phyloP scores from a whole-genome alignment of 2,888 invertebrate species.

The Diploptera punctata region DNA sequence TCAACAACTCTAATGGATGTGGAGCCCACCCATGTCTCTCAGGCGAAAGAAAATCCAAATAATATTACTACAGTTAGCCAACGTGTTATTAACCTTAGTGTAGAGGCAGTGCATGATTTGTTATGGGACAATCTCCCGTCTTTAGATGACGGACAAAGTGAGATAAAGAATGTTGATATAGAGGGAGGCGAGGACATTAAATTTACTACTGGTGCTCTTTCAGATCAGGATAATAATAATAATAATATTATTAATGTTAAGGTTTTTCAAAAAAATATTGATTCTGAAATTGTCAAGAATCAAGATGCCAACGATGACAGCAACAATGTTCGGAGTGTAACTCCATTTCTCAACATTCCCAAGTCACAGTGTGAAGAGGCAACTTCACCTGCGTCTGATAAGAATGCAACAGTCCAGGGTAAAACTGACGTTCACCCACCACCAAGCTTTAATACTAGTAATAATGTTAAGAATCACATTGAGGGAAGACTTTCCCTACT shows the following conservation, averaged over 20 bases:
- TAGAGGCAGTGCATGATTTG: slow-evolving; percentile 13
- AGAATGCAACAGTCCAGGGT: slow-evolving; percentile 43
- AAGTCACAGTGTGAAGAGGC: slow-evolving; percentile 30
- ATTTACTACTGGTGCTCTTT: slow-evolving; percentile 60
- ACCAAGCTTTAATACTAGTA: slow-evolving; percentile 43
- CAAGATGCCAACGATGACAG: slow-evolving; percentile 25
- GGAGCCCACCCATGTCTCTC: slow-evolving; percentile 42
- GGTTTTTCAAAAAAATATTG: slow-evolving; percentile 26
- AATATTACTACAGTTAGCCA: slow-evolving; percentile 35
- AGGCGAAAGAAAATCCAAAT: slow-evolving; percentile 43
- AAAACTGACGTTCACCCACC: slow-evolving; percentile 41
- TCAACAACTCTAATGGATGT: slow-evolving; percentile 27
- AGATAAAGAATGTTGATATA: background rate
- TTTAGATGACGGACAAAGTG: slow-evolving; percentile 10
- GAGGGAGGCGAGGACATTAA: slow-evolving; percentile 4
- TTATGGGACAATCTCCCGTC: slow-evolving; percentile 9
- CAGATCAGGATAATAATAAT: slow-evolving; percentile 58
- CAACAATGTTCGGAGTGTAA: slow-evolving; percentile 31
- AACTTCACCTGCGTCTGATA: slow-evolving; percentile 42
- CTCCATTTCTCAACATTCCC: slow-evolving; percentile 38
- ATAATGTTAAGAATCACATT: slow-evolving; percentile 33
- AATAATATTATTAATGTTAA: slow-evolving; percentile 45
- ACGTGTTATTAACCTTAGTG: slow-evolving; percentile 40
- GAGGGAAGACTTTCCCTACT: background rate
- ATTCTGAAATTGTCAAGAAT: slow-evolving; percentile 12